Evolutionary conservation across 2,797 vertebrate genomes (phyloP).

Genomic region (Sebastes matsubarae): DNA sequence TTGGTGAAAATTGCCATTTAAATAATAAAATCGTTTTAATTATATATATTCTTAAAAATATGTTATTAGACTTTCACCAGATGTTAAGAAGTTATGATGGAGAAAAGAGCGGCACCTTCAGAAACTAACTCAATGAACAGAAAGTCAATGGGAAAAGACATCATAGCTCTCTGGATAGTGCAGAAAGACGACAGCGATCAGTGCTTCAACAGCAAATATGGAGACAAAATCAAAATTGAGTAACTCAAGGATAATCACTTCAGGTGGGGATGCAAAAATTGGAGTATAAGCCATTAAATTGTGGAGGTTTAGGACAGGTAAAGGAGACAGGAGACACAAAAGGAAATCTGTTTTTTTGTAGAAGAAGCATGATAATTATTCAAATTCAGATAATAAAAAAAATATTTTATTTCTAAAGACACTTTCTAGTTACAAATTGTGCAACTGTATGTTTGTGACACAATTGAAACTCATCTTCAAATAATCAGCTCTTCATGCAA

Average conservation of each 20-base stretch:
- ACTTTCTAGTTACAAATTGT: neutral
- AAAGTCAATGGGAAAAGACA: neutral
- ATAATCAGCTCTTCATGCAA: slow-evolving; percentile 34
- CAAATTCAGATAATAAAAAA: neutral
- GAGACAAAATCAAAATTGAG: slow-evolving; percentile 42
- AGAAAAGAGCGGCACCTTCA: neutral
- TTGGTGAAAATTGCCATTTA: neutral
- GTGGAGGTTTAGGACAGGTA: slow-evolving; percentile 38
- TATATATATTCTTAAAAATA: neutral
- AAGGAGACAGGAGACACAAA: slow-evolving; percentile 32
- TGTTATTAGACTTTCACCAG: neutral
- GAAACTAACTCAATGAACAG: neutral
- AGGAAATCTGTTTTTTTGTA: neutral
- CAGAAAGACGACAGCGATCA: neutral
- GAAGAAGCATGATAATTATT: neutral
- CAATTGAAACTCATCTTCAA: slow-evolving; percentile 10
- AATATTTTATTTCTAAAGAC: neutral
- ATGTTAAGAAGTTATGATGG: neutral
- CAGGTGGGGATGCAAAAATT: slow-evolving; percentile 10
- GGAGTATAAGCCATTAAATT: neutral
- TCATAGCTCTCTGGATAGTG: neutral
- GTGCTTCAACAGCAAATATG: slow-evolving; percentile 10
- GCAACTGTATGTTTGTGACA: neutral
- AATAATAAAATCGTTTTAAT: neutral
- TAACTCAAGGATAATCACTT: slow-evolving; percentile 45